phyloP scores from a whole-genome alignment of 2,888 invertebrate genomes.

The Pterostichus niger region DNA sequence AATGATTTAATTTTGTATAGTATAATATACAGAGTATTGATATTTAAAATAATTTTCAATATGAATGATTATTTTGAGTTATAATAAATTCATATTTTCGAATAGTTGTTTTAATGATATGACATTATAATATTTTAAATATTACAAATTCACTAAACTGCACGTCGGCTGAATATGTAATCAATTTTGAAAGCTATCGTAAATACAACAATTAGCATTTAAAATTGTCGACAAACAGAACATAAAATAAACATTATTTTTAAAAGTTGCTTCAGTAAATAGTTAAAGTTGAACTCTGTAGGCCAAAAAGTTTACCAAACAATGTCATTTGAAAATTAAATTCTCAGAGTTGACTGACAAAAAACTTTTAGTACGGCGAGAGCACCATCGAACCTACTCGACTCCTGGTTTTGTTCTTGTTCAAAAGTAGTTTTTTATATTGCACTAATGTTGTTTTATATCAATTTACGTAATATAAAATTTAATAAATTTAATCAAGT shows the following conservation, averaged over 20 bases:
- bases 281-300: not conserved
- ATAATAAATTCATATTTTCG: too few species aligned
- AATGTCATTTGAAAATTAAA: constrained; percentile 37
- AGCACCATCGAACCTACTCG: not conserved
- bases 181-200: not conserved
- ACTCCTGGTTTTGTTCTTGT: not conserved
- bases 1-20: too few species aligned
- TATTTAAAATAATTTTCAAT: too few species aligned
- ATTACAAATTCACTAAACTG: too few species aligned
- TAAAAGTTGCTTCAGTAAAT: not conserved
- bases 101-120: too few species aligned
- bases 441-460: too few species aligned
- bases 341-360: constrained; percentile 6
- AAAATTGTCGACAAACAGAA: not conserved
- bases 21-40: too few species aligned
- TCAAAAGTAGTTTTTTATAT: not conserved
- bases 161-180: too few species aligned
- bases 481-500: constrained; percentile 22
- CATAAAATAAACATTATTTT: constrained; percentile 26
- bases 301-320: constrained; percentile 27
- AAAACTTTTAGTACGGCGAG: not conserved
- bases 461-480: not conserved
- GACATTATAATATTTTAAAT: too few species aligned
- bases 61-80: too few species aligned
- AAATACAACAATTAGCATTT: too few species aligned